Base-by-base conservation (phyloP, 2,888 invertebrate genomes). In the Drosophila nr. perissopoda region DNA sequence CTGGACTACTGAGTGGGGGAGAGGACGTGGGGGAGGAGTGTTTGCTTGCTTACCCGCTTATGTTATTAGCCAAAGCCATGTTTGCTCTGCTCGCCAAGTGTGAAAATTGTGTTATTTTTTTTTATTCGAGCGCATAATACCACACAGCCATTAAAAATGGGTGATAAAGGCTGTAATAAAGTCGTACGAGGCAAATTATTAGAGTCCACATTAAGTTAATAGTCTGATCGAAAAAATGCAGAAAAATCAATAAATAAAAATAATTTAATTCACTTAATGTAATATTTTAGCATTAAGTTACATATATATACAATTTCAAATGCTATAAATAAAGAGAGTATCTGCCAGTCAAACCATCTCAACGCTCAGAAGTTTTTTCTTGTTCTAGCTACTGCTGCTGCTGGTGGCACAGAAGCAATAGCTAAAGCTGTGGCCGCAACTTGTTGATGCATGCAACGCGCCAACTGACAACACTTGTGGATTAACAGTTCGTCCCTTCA, bases 21-120 rank as follows among this genome's bases (percentile, higher is more conserved):
- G 48, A 8, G 36, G 53, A n/a, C 5, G 40, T 4, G 38, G 16
- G n/a, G n/a, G 42, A 34, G 42, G 45, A 48, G 60, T 64, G 70
- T 74, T 82, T 85, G 83, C 81, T 85, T 85, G 82, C 87, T 76
- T 54, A 65, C 81, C 75, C 76, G 85, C 89, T 86, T 87, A 88
- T 83, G 89, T 88, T 86, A 86, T 86, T 88, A 86, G 85, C 85
- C 84, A 82, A 80, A 69, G 82, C 78, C 69, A 86, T 88, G 89
- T 87, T 82, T 85, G 71, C 70, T 64, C 63, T 68, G 69, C 36
- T 64, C 53, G 60, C 69, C 65, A 75, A 81, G 88, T 83, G 85
- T 87, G 86, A 83, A 83, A 85, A 87, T 83, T 68, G 75, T 73
- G 73, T 56, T 71, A 72, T 74, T 57, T 42, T 61, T 59, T 52